A percentile compares a stretch with the other conserved stretches of the same genome.
Conservation (phyloP, 2,888 invertebrate genomes). For the Himalopsyche tibetana region DNA sequence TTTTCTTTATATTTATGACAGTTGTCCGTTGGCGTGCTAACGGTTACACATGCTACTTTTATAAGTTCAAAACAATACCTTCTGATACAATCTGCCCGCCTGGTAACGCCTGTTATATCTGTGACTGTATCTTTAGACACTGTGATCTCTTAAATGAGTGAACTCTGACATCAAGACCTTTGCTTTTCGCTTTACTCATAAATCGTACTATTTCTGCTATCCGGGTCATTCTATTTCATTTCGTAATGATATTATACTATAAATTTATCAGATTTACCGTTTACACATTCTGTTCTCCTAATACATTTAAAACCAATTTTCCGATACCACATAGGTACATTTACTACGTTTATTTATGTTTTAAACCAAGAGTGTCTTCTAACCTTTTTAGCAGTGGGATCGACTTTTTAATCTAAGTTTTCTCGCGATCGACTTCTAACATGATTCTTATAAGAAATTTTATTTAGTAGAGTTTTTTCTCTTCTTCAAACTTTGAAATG, state of each 20-base stretch:
- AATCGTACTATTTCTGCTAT: neutral
- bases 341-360: too few species aligned
- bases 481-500: too few species aligned
- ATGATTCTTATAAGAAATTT: too few species aligned
- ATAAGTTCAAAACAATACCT: neutral
- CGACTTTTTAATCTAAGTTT: too few species aligned
- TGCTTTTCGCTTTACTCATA: neutral
- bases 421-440: too few species aligned
- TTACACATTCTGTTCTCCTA: too few species aligned
- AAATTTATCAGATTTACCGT: too few species aligned
- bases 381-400: too few species aligned
- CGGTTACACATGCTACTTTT: conserved; percentile 1
- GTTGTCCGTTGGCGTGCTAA: neutral
- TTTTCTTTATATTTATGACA: neutral
- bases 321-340: too few species aligned
- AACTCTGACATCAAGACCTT: neutral
- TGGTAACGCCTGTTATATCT: neutral
- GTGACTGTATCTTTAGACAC: neutral
- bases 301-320: too few species aligned
- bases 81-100: neutral
- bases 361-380: too few species aligned
- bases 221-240: neutral
- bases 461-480: too few species aligned
- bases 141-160: neutral
- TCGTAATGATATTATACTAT: neutral